Conservation (phyloP, 2,888 invertebrate genomes). For the Rhorus exstirpatorius region DNA sequence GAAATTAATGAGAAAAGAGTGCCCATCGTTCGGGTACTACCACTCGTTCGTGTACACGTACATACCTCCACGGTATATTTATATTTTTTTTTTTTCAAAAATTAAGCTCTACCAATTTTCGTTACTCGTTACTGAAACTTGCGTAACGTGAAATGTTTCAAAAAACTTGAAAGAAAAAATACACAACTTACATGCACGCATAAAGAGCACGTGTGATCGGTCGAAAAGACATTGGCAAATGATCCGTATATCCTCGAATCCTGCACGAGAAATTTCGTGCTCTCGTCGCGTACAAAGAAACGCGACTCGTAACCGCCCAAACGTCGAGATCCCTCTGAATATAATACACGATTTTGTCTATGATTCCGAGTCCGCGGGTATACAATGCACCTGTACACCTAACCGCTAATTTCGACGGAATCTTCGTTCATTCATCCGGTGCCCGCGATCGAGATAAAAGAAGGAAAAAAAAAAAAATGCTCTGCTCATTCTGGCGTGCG, state of each 20-base stretch:
- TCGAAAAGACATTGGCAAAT: constrained; percentile 76
- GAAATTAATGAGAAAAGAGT: no score
- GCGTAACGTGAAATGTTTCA: constrained; percentile 72
- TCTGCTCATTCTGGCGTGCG: constrained; percentile 59
- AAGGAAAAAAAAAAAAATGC: constrained; percentile 41
- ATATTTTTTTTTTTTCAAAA: constrained; percentile 6
- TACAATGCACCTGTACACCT: constrained; percentile 77
- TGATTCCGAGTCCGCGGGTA: constrained; percentile 57
- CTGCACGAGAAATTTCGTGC: neutral
- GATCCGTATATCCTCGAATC: constrained; percentile 80
- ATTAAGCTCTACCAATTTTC: neutral
- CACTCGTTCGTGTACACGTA: no score
- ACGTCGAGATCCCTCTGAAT: constrained; percentile 61
- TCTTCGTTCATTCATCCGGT: constrained; percentile 67
- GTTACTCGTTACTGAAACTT: constrained; percentile 16
- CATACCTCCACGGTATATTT: no score
- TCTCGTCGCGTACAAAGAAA: constrained; percentile 37
- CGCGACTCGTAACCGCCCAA: constrained; percentile 45
- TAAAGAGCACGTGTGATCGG: constrained; percentile 36
- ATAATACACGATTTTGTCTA: constrained; percentile 70
- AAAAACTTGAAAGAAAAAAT: constrained; percentile 53
- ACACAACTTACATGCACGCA: neutral
- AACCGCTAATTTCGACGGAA: constrained; percentile 73
- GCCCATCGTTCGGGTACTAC: no score
- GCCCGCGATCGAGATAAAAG: constrained; percentile 30